Base-by-base conservation (phyloP, 2,113 vertebrate species). In the Siniperca chuatsi region DNA sequence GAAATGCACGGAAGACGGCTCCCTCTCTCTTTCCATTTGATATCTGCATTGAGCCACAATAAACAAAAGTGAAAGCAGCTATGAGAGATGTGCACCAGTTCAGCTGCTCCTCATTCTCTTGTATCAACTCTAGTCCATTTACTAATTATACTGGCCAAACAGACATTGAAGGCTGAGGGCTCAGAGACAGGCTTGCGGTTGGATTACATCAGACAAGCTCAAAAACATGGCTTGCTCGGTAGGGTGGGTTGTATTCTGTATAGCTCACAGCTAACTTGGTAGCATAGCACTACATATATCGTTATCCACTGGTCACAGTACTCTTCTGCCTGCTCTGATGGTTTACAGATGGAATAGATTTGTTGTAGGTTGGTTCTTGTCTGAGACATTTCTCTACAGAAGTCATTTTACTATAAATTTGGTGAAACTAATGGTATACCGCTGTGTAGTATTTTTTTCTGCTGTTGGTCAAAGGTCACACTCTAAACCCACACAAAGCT, bases 91-190 rank as follows among this genome's bases (percentile, higher is more conserved):
- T 78, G 75, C 82, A 84, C 68, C 33, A 54, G 68, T 84, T 91
- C 91, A 92, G 86, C 92, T 93, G 92, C 84, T 92, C 89, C 71
- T 93, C 82, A 90, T 94, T 95, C 84, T 52, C 89, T 93, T 92
- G 67, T 87, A 87, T 94, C 89, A 93, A 91, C 89, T 92, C 70
- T 65, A 44, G 84, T 89, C 92, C 87, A 94, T 93, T 93, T 93
- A 92, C 78, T 90, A 92, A 92, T 94, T 93, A 93, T 46, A 68
- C 69, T 83, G 69, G 76, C 83, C 83, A 92, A 93, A 93, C 90
- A 90, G 65, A 77, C 76, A 13, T 81, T 86, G 87, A 78, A 81
- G 74, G 79, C 91, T 65, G 33, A 83, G 77, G 67, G 79, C 84
- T 87, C 62, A 77, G 70, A 89, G 71, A 85, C 64, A 1, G 64